Evolutionary conservation across 2,888 invertebrate genomes (phyloP), one percentile per base, ranked within the genome.

Genomic region (Portevinia maculata): DNA sequence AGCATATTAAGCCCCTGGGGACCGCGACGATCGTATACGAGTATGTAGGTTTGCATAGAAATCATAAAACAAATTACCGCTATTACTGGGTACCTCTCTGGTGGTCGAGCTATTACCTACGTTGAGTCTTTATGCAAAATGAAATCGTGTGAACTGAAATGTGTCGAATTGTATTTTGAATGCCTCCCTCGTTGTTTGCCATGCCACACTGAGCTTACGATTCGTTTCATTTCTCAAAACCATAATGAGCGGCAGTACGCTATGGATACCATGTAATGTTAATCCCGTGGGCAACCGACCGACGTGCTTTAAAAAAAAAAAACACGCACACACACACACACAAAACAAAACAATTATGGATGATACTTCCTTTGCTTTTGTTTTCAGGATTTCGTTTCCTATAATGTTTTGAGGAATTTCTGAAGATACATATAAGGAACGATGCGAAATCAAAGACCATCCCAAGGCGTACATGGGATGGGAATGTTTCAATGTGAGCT

Each of bases 121-220:
- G 75, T 64, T 50, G 64, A 44, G 59, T 59, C 48, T 76, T 76
- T 76, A 81, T 70, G 76, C 81, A 76, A 81, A 81, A 64, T 71
- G 81, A 81, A 81, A 76, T 81, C 81, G 76, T 75, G 81, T 76
- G 81, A 76, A 76, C 64, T 76, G 70, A 76, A 81, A 76, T 76
- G 76, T 70, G 76, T 48, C 59, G 81, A 70, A 81, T 70, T 74
- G 64, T 70, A 59, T 52, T 75, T 75, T 75, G 57, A 71, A 79
- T 52, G 39, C 73, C 41, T 41, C 44, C 21, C 41, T 13, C 19
- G 24, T 11, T 28, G 9, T 57, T 30, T 9, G 9, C 30, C 30
- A 9, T 53, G 3, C n/a, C 21, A 13, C n/a, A n/a, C n/a, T n/a
- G 1, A 19, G n/a, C 15, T 65, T 59, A n/a, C n/a, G n/a, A n/a